Evolutionary conservation across 2,113 vertebrate genomes (phyloP), one percentile per base, ranked within the genome.

Genomic region (Podilymbus podiceps): DNA sequence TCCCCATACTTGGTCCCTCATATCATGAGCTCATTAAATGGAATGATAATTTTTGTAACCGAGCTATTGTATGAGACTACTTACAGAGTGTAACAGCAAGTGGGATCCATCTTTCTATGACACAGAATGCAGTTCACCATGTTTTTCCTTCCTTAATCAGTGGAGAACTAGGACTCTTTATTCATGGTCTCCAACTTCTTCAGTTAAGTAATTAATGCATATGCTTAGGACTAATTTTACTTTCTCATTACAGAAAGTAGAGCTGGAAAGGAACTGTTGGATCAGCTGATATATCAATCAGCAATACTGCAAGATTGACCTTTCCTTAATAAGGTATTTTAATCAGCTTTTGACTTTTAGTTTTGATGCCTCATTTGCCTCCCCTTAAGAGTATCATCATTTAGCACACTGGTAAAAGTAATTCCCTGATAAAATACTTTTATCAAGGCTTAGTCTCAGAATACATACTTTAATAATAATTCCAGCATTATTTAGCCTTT

Each of bases 221-320:
- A 76, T 63, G 58, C 62, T 97, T 91, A 87, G 58, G 86, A 89
- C 73, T 95, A 84, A 95, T 97, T 95, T 96, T 93, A 92, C 82
- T 90, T 93, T 82, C 92, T 93, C 73, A 93, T 96, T 92, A 96
- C 33, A 91, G 84, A 89, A 96, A 94, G 92, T 79, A 58, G 86
- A 85, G 58, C 60, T 92, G 91, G 67, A 74, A 95, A 91, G 63
- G 74, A 92, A 66, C 81, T 40, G 42, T 76, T 91, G 74, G 87
- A 97, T 97, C 92, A 97, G 89, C 89, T 97, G 91, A 95, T 89
- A 22, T 49, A 97, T 96, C 94, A 95, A 89, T 92, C 96, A 95
- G 92, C 53, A 73, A 73, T 89, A 55, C 23, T 62, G 77, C 19
- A 27, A 91, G 91, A 71, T 47, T 95, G 94, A 96, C 92, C 95